phyloP scores from a whole-genome alignment of 2,797 vertebrate genomes.

The Trichosurus vulpecula region DNA sequence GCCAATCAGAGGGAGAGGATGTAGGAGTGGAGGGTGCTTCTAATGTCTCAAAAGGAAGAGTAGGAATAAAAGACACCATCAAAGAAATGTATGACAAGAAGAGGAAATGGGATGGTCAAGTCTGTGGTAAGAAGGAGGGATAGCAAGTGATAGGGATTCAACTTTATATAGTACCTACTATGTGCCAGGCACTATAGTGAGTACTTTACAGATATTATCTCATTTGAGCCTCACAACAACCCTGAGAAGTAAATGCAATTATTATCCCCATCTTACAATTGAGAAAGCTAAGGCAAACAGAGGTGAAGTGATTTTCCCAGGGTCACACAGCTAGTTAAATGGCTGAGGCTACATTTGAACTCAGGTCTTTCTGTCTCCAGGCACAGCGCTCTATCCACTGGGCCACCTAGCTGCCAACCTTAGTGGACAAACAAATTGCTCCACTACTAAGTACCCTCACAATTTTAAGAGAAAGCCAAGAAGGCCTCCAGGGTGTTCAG shows the following conservation, averaged over 20 bases:
- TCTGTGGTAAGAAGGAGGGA: neutral
- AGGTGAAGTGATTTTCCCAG: neutral
- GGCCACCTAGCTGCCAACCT: neutral
- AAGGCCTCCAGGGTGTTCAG: neutral
- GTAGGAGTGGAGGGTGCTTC: neutral
- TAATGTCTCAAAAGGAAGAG: neutral
- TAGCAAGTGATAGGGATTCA: neutral
- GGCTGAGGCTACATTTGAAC: neutral
- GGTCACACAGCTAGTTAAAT: neutral
- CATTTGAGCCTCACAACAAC: neutral
- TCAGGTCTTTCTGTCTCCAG: neutral
- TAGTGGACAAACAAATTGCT: neutral
- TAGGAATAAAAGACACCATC: neutral
- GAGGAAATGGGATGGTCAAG: neutral
- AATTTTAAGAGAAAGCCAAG: neutral
- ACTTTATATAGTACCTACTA: neutral
- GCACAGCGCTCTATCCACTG: neutral
- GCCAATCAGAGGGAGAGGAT: neutral
- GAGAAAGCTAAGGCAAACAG: neutral
- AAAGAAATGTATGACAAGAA: neutral
- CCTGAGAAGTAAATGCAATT: neutral
- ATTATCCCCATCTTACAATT: neutral
- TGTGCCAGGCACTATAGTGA: neutral
- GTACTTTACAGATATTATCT: neutral
- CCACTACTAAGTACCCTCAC: neutral